These are phyloP conservation scores for Zoanthus gigantus DNA, from an alignment of 92 coral and sea anemone genomes.

Conservation along the genomic window DNA sequence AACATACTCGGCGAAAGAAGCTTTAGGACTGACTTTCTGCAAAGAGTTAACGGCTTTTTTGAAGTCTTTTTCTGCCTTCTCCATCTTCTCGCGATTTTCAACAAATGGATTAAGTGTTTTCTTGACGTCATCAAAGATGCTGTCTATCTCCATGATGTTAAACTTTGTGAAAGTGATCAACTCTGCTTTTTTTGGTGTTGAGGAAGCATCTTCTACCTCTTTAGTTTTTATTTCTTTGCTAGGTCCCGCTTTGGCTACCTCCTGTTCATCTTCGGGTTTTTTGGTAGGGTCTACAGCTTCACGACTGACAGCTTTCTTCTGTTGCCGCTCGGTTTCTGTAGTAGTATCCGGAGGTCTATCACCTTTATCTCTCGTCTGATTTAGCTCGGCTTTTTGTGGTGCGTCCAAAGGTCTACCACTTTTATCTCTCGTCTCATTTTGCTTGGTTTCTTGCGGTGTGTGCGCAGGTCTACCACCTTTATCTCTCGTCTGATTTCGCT, in stretches of 20 bases:
- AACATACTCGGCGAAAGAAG: constrained; percentile 73
- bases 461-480: background rate
- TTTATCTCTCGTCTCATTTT: no score
- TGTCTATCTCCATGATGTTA: constrained; percentile 73
- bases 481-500: no score
- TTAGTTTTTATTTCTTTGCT: constrained; percentile 31
- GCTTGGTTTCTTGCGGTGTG: background rate
- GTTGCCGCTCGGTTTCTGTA: no score
- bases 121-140: constrained; percentile 68
- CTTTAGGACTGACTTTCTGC: constrained; percentile 63
- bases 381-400: background rate
- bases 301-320: no score
- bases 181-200: background rate
- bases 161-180: constrained; percentile 50
- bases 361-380: no score
- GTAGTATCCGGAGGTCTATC: no score
- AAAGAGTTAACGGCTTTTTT: constrained; percentile 75
- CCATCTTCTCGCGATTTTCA: constrained; percentile 70
- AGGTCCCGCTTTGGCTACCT: constrained; percentile 7
- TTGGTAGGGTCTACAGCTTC: background rate
- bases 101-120: constrained; percentile 77
- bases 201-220: no score
- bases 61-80: constrained; percentile 71
- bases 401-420: background rate
- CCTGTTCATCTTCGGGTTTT: background rate